Evolutionary conservation across 2,888 invertebrate species (phyloP), one percentile per base, ranked within the genome.

Genomic region (Dasysyrphus albostriatus): DNA sequence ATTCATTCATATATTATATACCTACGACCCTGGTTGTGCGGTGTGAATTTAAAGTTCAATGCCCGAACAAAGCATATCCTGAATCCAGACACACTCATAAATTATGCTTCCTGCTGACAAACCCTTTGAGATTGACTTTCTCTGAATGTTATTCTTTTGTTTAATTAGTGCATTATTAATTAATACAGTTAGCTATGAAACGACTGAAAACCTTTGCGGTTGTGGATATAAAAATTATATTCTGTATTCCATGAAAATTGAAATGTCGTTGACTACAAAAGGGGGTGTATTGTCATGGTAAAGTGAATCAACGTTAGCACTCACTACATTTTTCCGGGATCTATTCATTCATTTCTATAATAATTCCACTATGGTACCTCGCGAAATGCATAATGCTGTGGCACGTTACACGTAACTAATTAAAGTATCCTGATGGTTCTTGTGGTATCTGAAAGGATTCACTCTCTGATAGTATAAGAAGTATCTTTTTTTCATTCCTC

Each of bases 111-210:
- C 39, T 85, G 73, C 61, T 73, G 61, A 69, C 44, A 51, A 77
- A 77, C 39, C 77, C 77, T 77, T 77, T 73, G 73, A 77, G 73
- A 67, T 77, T 77, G 67, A 49, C 67, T 76, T 81, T 77, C 73
- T 61, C 61, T 69, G 85, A 37, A 61, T 77, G 81, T 74, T 69
- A 82, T 81, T 85, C 81, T 77, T 73, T 77, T 85, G 76, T 85
- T 85, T 82, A 82, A 85, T 85, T 81, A 74, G 73, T 85, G 85
- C 85, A 85, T 85, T 81, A 85, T 82, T 72, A 82, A 85, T 85
- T 69, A 81, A 73, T 77, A 63, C 73, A 67, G 56, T 77, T 74
- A 49, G 34, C 56, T 54, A 56, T 44, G 56, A 9, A 59, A 69
- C 34, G 19, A 54, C 32, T 58, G 67, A 54, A 54, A 72, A 47